These are phyloP conservation scores for Anolis apletophallus DNA, from an alignment of 2,797 vertebrate species.

Conservation along the genomic window DNA sequence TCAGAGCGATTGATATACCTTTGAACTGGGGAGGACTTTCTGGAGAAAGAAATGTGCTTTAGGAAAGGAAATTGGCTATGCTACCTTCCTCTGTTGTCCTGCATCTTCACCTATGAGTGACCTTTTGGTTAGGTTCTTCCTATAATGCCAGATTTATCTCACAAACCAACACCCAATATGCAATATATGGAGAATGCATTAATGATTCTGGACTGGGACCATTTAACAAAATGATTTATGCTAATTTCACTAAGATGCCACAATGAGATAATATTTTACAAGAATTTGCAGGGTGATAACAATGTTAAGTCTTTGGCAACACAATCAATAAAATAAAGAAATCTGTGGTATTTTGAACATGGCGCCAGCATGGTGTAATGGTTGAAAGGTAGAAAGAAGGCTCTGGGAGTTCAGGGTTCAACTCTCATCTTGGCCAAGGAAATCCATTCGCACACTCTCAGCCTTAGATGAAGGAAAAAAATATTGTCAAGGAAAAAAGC, in stretches of 20 bases:
- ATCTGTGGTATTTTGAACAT: background rate
- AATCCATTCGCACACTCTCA: no score
- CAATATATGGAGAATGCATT: background rate
- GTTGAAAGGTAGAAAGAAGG: no score
- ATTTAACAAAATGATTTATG: background rate
- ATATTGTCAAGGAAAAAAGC: no score
- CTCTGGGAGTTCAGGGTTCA: no score
- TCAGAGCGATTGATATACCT: background rate
- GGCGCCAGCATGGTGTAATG: no score
- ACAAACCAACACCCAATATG: background rate
- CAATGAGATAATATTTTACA: background rate
- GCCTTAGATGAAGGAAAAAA: no score
- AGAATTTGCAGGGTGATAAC: background rate
- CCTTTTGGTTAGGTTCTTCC: background rate
- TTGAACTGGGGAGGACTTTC: conserved; percentile 3
- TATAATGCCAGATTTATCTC: background rate
- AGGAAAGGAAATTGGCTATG: background rate
- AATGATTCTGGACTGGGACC: background rate
- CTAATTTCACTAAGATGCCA: background rate
- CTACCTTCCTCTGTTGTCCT: background rate
- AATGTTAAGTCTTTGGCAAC: no score
- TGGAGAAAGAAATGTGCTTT: background rate
- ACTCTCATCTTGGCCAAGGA: no score
- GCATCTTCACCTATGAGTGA: background rate
- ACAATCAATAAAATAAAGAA: background rate